Percentiles rank a stretch among this genome's conserved stretches.
These are phyloP conservation scores for Crocidura indochinensis DNA, from an alignment of 2,797 vertebrate genomes.

Conservation along the genomic window DNA sequence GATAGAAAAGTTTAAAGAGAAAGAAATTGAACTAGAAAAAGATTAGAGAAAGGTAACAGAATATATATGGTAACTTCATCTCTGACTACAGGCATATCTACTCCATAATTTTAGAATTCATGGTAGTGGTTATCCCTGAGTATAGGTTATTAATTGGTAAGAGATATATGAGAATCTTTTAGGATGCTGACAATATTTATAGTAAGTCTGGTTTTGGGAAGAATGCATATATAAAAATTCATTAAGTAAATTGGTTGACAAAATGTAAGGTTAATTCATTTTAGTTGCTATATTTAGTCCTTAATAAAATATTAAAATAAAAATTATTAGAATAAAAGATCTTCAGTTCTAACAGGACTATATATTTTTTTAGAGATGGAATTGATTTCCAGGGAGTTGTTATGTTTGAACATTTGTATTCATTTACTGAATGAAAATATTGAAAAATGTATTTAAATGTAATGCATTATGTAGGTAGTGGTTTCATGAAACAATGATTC, in stretches of 20 bases:
- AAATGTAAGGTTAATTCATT: conserved; percentile 32
- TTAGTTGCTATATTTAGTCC: neutral
- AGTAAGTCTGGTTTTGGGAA: neutral
- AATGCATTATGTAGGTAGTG: conserved; percentile 68
- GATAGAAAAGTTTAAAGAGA: conserved; percentile 28
- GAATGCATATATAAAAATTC: conserved; percentile 37
- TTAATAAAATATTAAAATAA: conserved; percentile 35
- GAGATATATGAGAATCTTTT: conserved; percentile 44
- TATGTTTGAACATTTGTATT: conserved; percentile 71
- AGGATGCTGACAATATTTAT: conserved; percentile 14
- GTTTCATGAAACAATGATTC: conserved; percentile 58
- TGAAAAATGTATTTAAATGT: conserved; percentile 77
- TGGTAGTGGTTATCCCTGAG: neutral
- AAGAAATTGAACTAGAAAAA: conserved; percentile 17
- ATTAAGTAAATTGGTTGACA: conserved; percentile 26
- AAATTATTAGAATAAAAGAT: conserved; percentile 31
- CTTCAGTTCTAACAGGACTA: neutral
- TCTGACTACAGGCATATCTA: conserved; percentile 6
- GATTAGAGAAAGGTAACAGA: conserved; percentile 16
- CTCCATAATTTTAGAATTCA: conserved; percentile 1
- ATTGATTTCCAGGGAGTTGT: conserved; percentile 79
- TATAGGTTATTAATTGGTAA: conserved; percentile 32
- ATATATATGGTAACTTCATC: neutral
- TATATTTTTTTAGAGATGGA: conserved; percentile 80
- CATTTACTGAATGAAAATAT: conserved; percentile 67